Conservation (phyloP, 2,888 invertebrate genomes). For the Pammene aurita region DNA sequence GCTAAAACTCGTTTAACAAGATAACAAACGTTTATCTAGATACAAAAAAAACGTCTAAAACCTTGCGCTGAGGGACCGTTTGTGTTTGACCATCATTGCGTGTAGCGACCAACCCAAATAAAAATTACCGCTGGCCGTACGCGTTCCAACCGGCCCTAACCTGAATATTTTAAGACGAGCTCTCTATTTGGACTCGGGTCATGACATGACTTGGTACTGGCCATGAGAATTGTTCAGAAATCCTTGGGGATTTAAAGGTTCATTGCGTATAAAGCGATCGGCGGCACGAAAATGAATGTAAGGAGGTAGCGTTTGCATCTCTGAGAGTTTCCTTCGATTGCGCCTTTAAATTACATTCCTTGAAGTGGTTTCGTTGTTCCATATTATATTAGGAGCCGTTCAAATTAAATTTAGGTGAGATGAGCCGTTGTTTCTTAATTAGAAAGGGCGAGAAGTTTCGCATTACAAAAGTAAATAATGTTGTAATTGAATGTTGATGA, state of each 20-base stretch:
- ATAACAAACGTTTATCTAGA: slow-evolving; percentile 29
- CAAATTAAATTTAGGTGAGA: not conserved
- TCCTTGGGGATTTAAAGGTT: slow-evolving; percentile 58
- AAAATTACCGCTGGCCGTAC: slow-evolving; percentile 69
- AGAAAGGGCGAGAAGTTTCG: no score
- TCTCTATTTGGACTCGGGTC: slow-evolving; percentile 56
- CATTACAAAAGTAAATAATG: no score
- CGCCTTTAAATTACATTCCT: slow-evolving; percentile 36
- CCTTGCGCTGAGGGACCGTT: slow-evolving; percentile 45
- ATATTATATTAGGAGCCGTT: slow-evolving; percentile 17
- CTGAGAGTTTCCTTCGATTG: slow-evolving; percentile 30
- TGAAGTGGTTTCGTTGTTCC: slow-evolving; percentile 25
- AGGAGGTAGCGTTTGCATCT: slow-evolving; percentile 43
- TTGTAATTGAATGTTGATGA: no score
- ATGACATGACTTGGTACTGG: slow-evolving; percentile 49
- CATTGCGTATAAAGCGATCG: slow-evolving; percentile 60
- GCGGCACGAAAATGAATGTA: slow-evolving; percentile 49
- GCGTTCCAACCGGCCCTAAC: slow-evolving; percentile 61
- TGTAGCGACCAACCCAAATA: slow-evolving; percentile 67
- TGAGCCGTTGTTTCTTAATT: no score
- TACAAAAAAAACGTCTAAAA: slow-evolving; percentile 36
- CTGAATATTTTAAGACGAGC: slow-evolving; percentile 71
- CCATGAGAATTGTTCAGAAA: slow-evolving; percentile 54
- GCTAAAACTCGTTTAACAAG: slow-evolving; percentile 27
- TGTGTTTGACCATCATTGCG: slow-evolving; percentile 65